Evolutionary conservation across 2,113 vertebrate species (phyloP).

Genomic region (Ptyas mucosa): DNA sequence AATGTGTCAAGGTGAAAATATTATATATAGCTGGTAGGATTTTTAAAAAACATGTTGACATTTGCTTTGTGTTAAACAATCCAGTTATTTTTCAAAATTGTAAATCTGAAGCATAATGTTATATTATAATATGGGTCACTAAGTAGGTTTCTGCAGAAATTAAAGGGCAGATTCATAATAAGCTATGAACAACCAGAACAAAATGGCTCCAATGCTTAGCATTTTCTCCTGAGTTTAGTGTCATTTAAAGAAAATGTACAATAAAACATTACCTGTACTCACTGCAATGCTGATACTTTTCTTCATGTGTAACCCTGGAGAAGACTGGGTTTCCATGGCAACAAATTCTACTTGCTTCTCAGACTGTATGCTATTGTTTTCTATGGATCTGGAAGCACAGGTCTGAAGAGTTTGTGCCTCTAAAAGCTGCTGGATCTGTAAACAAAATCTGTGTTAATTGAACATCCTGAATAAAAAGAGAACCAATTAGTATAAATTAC

Average conservation of each 20-base stretch:
- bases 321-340: constrained; percentile 63
- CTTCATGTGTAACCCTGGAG: constrained; percentile 44
- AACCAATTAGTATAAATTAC: background rate
- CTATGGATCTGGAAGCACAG: constrained; percentile 38
- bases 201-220: background rate
- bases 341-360: constrained; percentile 56
- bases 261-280: constrained; percentile 80
- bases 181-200: background rate
- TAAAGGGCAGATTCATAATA: background rate
- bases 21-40: too few species aligned
- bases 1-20: background rate
- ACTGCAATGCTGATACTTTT: constrained; percentile 87
- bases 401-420: constrained; percentile 76
- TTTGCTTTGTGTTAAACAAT: background rate
- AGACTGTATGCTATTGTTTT: background rate
- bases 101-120: background rate
- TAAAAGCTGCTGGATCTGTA: constrained; percentile 88
- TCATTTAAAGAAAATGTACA: background rate
- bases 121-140: background rate
- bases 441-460: background rate
- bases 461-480: background rate
- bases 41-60: background rate
- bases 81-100: background rate
- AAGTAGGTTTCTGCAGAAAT: background rate
- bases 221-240: background rate